Conservation (phyloP, 2,888 invertebrate genomes). For the Allacma fusca region DNA sequence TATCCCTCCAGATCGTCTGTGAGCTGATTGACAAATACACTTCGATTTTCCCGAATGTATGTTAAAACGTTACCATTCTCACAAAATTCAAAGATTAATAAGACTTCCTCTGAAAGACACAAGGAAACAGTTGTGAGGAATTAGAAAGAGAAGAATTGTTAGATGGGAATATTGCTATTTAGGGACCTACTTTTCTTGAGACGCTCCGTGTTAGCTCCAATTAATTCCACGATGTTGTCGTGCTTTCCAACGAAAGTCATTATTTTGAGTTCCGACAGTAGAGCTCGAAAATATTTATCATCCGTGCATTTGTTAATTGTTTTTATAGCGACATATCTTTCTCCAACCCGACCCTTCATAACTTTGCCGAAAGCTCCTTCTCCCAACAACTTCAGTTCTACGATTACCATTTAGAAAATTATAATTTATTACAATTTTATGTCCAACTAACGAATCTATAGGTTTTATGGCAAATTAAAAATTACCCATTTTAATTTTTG, state of each 20-base stretch:
- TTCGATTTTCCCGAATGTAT: neutral
- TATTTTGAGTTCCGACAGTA: constrained; percentile 25
- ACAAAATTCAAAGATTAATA: constrained; percentile 24
- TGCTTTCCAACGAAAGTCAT: constrained; percentile 26
- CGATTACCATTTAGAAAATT: too few species aligned
- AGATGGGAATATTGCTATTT: neutral
- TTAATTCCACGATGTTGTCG: constrained; percentile 14
- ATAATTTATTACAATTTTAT: neutral
- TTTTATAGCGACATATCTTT: constrained; percentile 23
- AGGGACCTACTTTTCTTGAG: neutral
- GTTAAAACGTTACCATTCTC: constrained; percentile 9
- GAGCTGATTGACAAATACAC: neutral
- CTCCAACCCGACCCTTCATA: neutral
- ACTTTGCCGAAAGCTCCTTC: constrained; percentile 29
- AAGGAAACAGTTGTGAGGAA: too few species aligned
- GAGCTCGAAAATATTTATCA: constrained; percentile 1
- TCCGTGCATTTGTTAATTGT: constrained; percentile 7
- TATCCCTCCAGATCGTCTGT: too few species aligned
- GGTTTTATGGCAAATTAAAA: neutral
- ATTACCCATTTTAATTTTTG: constrained; percentile 1
- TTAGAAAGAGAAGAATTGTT: too few species aligned
- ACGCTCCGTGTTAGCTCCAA: constrained; percentile 17
- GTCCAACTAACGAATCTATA: neutral
- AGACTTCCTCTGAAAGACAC: neutral
- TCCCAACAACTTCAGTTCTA: constrained; percentile 3